These are phyloP conservation scores for Poecilus cupreus DNA, from an alignment of 2,888 invertebrate species.

Conservation along the genomic window DNA sequence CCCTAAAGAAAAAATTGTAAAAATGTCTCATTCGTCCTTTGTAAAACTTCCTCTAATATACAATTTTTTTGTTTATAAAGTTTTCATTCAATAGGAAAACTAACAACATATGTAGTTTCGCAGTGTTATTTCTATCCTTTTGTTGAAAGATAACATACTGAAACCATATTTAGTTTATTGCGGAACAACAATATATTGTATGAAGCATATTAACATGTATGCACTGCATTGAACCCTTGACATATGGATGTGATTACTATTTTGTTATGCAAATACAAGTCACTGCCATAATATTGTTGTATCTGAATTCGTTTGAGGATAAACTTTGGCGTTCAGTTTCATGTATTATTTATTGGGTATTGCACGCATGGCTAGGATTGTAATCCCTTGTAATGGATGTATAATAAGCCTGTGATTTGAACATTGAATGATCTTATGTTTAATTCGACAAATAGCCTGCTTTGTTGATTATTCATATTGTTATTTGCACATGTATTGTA, in stretches of 20 bases:
- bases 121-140: neutral
- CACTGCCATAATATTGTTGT: constrained; percentile 26
- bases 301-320: constrained; percentile 9
- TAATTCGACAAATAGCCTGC: neutral
- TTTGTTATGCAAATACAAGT: constrained; percentile 30
- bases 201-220: neutral
- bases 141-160: constrained; percentile 10
- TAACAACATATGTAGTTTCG: neutral
- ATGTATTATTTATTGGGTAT: neutral
- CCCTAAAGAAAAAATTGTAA: no score
- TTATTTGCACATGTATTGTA: neutral
- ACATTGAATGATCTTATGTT: neutral
- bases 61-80: no score
- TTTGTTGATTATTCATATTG: neutral
- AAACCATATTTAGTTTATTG: constrained; percentile 19
- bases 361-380: neutral
- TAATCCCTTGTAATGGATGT: neutral
- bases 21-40: no score
- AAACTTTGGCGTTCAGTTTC: neutral
- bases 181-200: constrained; percentile 2
- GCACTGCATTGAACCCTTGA: constrained; percentile 9
- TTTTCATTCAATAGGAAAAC: neutral
- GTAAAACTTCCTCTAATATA: no score
- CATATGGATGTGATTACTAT: constrained; percentile 29
- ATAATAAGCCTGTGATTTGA: neutral